Evolutionary conservation across 2,888 invertebrate species (phyloP), one percentile per base, ranked within the genome.

Genomic region (Microplitis manilae): DNA sequence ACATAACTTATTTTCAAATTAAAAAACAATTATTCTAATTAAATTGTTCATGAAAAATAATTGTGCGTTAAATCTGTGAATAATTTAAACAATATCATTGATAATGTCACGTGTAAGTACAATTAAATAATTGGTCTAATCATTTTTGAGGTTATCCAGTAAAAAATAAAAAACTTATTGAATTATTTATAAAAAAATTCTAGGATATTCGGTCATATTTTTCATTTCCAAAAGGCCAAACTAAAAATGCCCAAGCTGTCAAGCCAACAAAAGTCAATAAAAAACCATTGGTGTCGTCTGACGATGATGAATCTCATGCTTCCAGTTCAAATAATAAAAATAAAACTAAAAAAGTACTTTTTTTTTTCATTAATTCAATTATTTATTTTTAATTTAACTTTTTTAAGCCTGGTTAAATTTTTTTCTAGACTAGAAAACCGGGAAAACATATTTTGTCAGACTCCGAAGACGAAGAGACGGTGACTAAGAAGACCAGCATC

Each of bases 161-260:
- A 30, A 30, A 30, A 30, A 30, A 50, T 50, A 50, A 9, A 4
- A 5, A 13, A 50, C 13, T 50, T 50, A 4, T 13, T 13, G 6
- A 50, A 0, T 50, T 50, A 13, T 13, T 50, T 50, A 50, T 50
- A 8, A 50, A 50, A 50, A 50, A 13, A 50, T 90, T 90, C 62
- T 83, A 94, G 94, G 94, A 94, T 89, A 94, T 94, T 78, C 90
- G 94, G 85, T 92, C 92, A 68, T 94, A 90, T 87, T 94, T 94
- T 82, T 84, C 85, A 76, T 79, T 79, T 13, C 38, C 77, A 1
- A 20, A 87, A 41, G 88, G 91, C 1, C 81, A 79, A 50, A 77
- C 79, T 5, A 50, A 50, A 50, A 50, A 9, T 50, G 8, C 75
- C 73, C 5, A 79, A 0, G 69, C 68, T 39, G 77, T 83, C 15